Evolutionary conservation across 2,113 vertebrate species (phyloP).

Genomic region (Gobiocypris rarus): DNA sequence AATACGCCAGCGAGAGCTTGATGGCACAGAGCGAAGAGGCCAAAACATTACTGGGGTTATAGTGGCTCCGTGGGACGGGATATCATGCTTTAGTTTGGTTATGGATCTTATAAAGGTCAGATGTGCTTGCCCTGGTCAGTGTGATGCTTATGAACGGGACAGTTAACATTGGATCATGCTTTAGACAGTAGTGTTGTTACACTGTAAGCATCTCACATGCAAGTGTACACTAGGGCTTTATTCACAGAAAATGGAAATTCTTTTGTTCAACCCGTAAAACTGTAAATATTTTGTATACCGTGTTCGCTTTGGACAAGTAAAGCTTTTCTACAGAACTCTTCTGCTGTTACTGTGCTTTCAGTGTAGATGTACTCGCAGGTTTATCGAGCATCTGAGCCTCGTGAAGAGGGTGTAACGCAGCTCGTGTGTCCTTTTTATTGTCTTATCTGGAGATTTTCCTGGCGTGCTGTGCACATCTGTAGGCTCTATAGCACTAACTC

Average conservation of each 20-base stretch:
- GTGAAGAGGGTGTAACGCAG: constrained; percentile 45
- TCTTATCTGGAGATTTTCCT: too few relatives aligned
- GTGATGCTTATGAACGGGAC: background rate
- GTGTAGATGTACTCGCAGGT: background rate
- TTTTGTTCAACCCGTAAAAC: background rate
- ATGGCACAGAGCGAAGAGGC: constrained; percentile 95
- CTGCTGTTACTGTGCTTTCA: background rate
- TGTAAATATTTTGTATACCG: constrained; percentile 61
- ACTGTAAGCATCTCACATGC: background rate
- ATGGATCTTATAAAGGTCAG: background rate
- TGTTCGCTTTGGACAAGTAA: constrained; percentile 47
- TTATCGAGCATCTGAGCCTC: constrained; percentile 46
- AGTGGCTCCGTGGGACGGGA: constrained; percentile 37
- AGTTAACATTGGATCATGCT: background rate
- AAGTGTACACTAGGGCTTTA: background rate
- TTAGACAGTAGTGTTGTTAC: background rate
- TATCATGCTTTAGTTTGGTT: background rate
- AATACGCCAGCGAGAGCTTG: constrained; percentile 95
- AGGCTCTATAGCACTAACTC: too few relatives aligned
- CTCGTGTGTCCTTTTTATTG: too few relatives aligned
- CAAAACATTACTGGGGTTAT: constrained; percentile 86
- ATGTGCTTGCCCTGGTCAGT: background rate
- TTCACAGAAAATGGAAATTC: background rate
- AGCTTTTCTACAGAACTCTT: constrained; percentile 52
- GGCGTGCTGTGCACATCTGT: too few relatives aligned